Base-by-base conservation (phyloP, 1,140 invertebrate genomes). In the Bombus waltoni region DNA sequence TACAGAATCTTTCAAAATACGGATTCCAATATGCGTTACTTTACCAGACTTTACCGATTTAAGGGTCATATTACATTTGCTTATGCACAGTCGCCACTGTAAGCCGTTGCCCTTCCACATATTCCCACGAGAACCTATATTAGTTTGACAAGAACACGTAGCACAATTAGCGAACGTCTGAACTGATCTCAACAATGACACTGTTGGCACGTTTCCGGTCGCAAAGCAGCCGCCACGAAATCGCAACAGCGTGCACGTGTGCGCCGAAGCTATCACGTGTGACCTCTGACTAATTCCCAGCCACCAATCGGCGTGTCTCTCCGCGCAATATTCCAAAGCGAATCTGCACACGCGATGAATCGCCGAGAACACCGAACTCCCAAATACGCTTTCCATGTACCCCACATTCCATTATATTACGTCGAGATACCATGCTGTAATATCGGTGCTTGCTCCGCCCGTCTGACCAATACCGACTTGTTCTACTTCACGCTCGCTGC, bases 361-460 rank as follows among this genome's bases (percentile, higher is more conserved):
- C 73, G 73, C 22, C 15, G 32, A 9, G 22, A 53, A 32, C 32
- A 47, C n/a, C n/a, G n/a, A 47, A 53, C 44, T 74, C 18, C 44
- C 42, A 57, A 75, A 75, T 53, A 75, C 44, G 73, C 32, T 75
- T 53, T 75, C 73, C 44, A 75, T 75, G 73, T 75, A 75, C 18
- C 73, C 47, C n/a, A 22, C 32, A 11, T 75, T 22, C 44, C 44
- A 75, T 75, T 47, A 44, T 53, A 53, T 53, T 53, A n/a, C 42
- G 42, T 53, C 11, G n/a, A n/a, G n/a, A 74, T 32, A 32, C 32
- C 44, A 75, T 2, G 44, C 42, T 35, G 44, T 47, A 57, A 35
- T 25, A 75, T 75, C 44, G 10, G 10, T 22, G 10, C 32, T 35
- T 3, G 15, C 40, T 25, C 28, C 0, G 32, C 25, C 72, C 25